Base-by-base conservation (phyloP, 2,888 invertebrate species). In the Ennomos quercinarius region DNA sequence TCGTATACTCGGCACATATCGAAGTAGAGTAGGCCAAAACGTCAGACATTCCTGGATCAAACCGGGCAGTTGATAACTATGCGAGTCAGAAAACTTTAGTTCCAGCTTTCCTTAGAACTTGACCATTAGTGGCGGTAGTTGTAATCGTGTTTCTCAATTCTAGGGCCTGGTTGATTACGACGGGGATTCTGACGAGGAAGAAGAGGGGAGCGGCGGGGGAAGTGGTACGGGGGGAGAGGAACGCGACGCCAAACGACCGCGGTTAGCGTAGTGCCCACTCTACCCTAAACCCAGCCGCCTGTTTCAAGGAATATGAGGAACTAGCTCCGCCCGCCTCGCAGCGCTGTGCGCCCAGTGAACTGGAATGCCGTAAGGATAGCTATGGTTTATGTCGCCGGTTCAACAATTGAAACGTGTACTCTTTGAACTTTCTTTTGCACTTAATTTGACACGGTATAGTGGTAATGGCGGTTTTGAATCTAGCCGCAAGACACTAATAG, bases 161-260 rank as follows among this genome's bases (percentile, higher is more conserved):
- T 84, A 97, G 97, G 97, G 98, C 72, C 94, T 99, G 79, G 99
- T 99, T 66, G 99, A 99, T 89, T 99, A 99, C 81, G 99, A 99
- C 84, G 99, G 98, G 57, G 99, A 99, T 89, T 99, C 98, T 0
- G 99, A 99, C 78, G 99, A 99, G 78, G 98, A 98, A 61, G 98
- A 98, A 62, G 97, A 97, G 40, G 78, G 81, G 8, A 76, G 80
- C n/a, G 70, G 73, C 10, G 76, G 72, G 34, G 72, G 74, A 13
- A 66, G 72, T 11, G 71, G 74, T 44, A 95, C 58, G 93, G 12
- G 67, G 46, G 87, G 67, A 50, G 88, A 87, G 50, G 89, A 91
- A 80, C 94, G 95, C 55, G 94, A 94, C 77, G 94, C 95, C 65
- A 96, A 96, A 88, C 93, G 96, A 81, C 95, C 96, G 83, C 94